phyloP scores from a whole-genome alignment of 2,888 invertebrate genomes.

The Philopedon plagiatum region DNA sequence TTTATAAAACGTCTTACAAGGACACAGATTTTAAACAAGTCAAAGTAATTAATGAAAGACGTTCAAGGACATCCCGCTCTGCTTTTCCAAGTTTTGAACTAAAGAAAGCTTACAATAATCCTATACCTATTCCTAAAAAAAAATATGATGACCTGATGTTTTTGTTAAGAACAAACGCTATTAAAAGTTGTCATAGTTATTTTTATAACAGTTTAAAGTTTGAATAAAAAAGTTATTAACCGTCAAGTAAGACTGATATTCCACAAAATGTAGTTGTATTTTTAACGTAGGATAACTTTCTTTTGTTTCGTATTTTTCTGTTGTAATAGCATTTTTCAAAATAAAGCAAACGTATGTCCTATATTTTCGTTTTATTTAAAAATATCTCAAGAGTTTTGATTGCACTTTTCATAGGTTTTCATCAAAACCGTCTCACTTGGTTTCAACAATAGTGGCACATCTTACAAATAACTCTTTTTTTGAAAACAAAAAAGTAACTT shows the following conservation, averaged over 20 bases:
- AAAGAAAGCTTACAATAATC: neutral
- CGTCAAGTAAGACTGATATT: neutral
- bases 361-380: neutral
- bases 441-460: conserved; percentile 1
- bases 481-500: neutral
- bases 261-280: too few relatives aligned
- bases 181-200: neutral
- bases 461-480: neutral
- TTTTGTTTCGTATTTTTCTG: neutral
- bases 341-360: neutral
- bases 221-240: neutral
- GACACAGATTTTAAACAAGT: too few relatives aligned
- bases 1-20: too few relatives aligned
- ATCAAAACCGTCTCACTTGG: neutral
- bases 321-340: neutral
- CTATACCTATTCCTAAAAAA: too few relatives aligned
- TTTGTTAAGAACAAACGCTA: neutral
- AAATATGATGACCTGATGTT: neutral
- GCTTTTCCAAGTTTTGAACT: too few relatives aligned
- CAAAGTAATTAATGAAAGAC: neutral
- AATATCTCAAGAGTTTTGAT: neutral
- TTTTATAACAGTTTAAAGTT: neutral
- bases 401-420: neutral
- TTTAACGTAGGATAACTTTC: neutral
- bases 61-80: neutral